Base-by-base conservation (phyloP, 1,140 invertebrate genomes). In the Leptinotarsa undecemlineata region DNA sequence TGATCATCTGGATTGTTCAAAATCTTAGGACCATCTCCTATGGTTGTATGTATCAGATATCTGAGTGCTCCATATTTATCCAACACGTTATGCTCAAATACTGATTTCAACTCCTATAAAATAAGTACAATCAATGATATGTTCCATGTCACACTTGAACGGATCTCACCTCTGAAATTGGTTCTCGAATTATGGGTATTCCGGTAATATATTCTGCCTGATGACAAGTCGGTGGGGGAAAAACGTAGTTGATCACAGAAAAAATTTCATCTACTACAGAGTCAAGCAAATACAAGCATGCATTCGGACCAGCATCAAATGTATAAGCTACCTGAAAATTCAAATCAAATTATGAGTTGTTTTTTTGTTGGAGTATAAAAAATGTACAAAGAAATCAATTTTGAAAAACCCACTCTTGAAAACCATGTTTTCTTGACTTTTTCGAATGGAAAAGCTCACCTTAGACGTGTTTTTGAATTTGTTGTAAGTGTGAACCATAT, bases 291-390 rank as follows among this genome's bases (percentile, higher is more conserved):
- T 95, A 99, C 0, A 99, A 83, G 84, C 95, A 98, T 5, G 96
- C 96, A 89, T 99, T 99, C 72, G 97, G 95, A 14, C 98, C 98
- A 75, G 97, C 97, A 90, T 99, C 97, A 88, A 97, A 99, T 26
- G 97, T 98, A 84, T 99, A 99, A 4, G 96, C 95, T 4, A 93
- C 89, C 92, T 94, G 80, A 72, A 85, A 86, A 73, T 74, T 73
- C 33, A 42, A 42, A 42, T 42, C 33, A 42, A 42, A 42, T 42
- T 42, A 42, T 11, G 33, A 42, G 8, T 42, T 33, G 26, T 33
- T 33, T 42, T 8, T 11, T 42, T 42, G 33, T 8, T 0, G 8
- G 8, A 42, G 8, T 42, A 42, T 42, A 11, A 42, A 42, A 11
- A 42, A 11, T 42, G 33, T 42, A 42, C 33, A 42, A 11, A 42